phyloP scores from a whole-genome alignment of 1,140 invertebrate genomes.

The Zaprionus tsacasi region DNA sequence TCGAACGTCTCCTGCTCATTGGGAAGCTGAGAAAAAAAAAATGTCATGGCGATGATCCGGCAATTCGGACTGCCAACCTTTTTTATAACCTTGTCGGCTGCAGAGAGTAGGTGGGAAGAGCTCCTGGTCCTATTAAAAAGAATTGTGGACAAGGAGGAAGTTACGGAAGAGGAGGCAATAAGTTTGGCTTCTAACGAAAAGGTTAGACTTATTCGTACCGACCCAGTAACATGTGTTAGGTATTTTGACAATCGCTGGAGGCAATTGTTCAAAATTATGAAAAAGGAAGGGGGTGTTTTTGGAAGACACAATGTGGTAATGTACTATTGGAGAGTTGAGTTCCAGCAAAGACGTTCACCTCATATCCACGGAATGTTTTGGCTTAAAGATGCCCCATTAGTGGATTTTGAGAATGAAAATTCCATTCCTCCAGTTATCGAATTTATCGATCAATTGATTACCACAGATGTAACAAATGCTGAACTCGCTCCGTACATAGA shows the following conservation, averaged over 20 bases:
- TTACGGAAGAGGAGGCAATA: not conserved
- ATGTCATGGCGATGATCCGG: slow-evolving; percentile 14
- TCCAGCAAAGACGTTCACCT: not conserved
- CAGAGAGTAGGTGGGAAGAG: not conserved
- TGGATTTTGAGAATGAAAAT: slow-evolving; percentile 4
- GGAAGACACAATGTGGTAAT: not conserved
- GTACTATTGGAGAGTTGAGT: not conserved
- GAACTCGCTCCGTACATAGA: not conserved
- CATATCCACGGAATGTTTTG: not conserved
- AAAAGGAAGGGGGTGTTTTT: not conserved
- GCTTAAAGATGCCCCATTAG: not conserved
- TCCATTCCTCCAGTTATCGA: not conserved
- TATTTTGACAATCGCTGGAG: too few species aligned
- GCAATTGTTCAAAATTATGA: too few species aligned
- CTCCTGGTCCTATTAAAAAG: too few species aligned
- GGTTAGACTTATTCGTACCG: too few species aligned
- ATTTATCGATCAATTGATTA: not conserved
- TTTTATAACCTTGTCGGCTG: not conserved
- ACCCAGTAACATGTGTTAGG: too few species aligned
- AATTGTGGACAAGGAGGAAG: not conserved
- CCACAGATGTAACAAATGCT: not conserved
- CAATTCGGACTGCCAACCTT: slow-evolving; percentile 16
- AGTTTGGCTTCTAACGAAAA: too few species aligned
- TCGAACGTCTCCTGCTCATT: slow-evolving; percentile 21
- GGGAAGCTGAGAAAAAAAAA: slow-evolving; percentile 29